Percentiles rank a stretch among this genome's conserved stretches.
Evolutionary conservation across 2,113 vertebrate genomes (phyloP).

Genomic region (Chlamydotis undulata): DNA sequence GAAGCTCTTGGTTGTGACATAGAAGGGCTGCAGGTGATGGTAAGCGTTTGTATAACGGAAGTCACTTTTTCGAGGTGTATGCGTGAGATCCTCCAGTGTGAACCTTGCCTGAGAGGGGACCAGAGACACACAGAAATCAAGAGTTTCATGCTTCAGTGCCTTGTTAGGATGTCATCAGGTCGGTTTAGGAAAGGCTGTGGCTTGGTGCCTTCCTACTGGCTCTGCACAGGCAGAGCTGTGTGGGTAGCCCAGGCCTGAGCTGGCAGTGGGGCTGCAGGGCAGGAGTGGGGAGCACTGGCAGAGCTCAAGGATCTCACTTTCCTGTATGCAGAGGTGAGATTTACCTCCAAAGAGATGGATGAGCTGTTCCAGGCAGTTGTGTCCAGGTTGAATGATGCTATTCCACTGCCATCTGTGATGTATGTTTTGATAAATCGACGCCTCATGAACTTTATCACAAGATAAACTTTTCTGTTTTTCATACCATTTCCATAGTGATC

Average conservation of each 20-base stretch:
- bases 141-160: background rate
- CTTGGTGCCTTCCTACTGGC: background rate
- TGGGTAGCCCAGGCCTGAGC: background rate
- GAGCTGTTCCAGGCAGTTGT: slow-evolving; percentile 61
- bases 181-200: background rate
- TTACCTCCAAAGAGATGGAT: slow-evolving; percentile 58
- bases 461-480: slow-evolving; percentile 56
- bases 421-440: slow-evolving; percentile 42
- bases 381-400: slow-evolving; percentile 40
- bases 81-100: slow-evolving; percentile 3
- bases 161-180: background rate
- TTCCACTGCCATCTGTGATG: slow-evolving; percentile 54
- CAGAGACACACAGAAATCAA: background rate
- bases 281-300: background rate
- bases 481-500: slow-evolving; percentile 46
- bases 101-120: slow-evolving; percentile 56
- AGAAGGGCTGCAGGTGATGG: slow-evolving; percentile 59
- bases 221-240: background rate
- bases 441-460: slow-evolving; percentile 42
- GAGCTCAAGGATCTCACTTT: background rate
- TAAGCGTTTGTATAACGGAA: slow-evolving; percentile 11
- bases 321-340: background rate
- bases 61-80: background rate
- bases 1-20: slow-evolving; percentile 60
- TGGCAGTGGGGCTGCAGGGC: background rate